Percentiles rank a stretch among this genome's conserved stretches.
These are phyloP conservation scores for Ancistrus triradiatus DNA, from an alignment of 2,113 vertebrate species.

Conservation along the genomic window DNA sequence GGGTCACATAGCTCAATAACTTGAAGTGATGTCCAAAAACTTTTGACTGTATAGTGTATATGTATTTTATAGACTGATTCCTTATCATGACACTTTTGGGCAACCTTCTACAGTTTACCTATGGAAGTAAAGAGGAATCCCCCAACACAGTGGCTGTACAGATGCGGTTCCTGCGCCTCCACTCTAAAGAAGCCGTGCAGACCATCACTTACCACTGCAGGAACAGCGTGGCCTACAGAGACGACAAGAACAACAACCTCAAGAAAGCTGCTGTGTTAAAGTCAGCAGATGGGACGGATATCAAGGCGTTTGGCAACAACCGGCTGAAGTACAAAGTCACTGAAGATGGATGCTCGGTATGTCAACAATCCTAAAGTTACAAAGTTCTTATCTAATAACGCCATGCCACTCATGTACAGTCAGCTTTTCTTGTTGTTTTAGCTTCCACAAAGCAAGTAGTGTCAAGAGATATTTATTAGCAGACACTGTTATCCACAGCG, in stretches of 20 bases:
- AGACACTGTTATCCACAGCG: too few relatives aligned
- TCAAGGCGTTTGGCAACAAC: conserved; percentile 82
- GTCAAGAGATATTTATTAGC: too few relatives aligned
- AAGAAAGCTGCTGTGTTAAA: conserved; percentile 88
- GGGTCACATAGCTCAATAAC: too few relatives aligned
- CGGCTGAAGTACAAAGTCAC: conserved; percentile 83
- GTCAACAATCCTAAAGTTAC: too few relatives aligned
- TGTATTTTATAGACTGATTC: too few relatives aligned
- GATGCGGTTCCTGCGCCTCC: conserved; percentile 86
- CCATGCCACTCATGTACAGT: too few relatives aligned
- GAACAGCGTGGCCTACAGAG: conserved; percentile 87
- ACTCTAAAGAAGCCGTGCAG: conserved; percentile 92
- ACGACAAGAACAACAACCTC: conserved; percentile 74
- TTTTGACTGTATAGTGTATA: too few relatives aligned
- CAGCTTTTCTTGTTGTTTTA: too few relatives aligned
- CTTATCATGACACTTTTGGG: too few relatives aligned
- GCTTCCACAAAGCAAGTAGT: too few relatives aligned
- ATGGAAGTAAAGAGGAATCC: conserved; percentile 75
- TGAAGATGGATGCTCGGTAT: conserved; percentile 86
- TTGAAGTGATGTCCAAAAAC: too few relatives aligned
- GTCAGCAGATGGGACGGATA: conserved; percentile 85
- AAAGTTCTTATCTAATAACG: too few relatives aligned
- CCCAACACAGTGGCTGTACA: conserved; percentile 82
- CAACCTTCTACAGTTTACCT: conserved; percentile 83
- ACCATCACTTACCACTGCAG: conserved; percentile 90